These are phyloP conservation scores for Kryptopterus vitreolus DNA, from an alignment of 2,797 vertebrate genomes.

Conservation along the genomic window DNA sequence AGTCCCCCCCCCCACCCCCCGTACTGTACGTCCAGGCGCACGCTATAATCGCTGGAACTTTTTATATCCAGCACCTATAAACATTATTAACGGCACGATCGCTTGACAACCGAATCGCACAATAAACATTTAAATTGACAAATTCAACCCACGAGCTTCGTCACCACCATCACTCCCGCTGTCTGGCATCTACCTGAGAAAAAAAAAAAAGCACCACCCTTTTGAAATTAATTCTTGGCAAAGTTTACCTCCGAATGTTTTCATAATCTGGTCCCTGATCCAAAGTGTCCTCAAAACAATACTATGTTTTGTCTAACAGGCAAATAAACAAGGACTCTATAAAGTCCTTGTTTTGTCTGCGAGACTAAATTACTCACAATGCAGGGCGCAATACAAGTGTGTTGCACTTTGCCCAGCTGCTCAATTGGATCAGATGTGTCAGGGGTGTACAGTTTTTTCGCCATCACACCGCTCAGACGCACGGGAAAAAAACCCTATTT, in stretches of 20 bases:
- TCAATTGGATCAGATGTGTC: constrained; percentile 8
- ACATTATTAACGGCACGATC: background rate
- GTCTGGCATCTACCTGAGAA: constrained; percentile 9
- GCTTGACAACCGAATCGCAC: background rate
- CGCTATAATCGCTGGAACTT: background rate
- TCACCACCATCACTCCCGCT: background rate
- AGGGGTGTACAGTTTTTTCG: background rate
- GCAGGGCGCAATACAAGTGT: constrained; percentile 1
- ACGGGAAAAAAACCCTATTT: constrained; percentile 27
- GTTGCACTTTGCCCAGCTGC: constrained; percentile 2
- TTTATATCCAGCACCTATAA: background rate
- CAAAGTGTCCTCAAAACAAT: background rate
- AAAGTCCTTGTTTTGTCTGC: constrained; percentile 21
- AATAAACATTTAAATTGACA: background rate
- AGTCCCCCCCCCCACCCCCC: too few relatives aligned
- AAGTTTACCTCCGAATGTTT: constrained; percentile 51
- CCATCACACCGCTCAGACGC: background rate
- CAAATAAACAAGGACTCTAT: background rate
- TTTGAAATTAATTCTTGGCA: background rate
- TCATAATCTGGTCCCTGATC: constrained; percentile 33
- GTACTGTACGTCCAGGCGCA: too few relatives aligned
- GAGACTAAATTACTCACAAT: constrained; percentile 26
- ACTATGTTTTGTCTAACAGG: background rate
- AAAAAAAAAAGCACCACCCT: too few relatives aligned
- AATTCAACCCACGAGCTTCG: background rate